Conservation (phyloP, 2,113 vertebrate genomes). For the Gallinago media region DNA sequence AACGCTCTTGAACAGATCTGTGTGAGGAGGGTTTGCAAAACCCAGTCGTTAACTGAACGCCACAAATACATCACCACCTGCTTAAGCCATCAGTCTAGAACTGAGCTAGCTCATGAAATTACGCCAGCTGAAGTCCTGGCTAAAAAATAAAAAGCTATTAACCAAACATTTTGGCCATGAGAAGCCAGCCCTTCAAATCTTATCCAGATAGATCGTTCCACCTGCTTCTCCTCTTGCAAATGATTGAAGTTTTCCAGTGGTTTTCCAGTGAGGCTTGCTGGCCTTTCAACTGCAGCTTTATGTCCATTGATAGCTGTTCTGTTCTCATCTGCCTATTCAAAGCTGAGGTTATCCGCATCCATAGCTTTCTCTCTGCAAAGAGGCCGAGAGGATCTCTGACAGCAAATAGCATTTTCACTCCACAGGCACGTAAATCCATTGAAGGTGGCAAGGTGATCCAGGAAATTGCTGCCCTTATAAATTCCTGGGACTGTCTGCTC, state of each 20-base stretch:
- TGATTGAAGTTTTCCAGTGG: not conserved
- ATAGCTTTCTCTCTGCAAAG: not conserved
- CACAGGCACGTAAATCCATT: not conserved
- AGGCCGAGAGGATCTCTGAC: not conserved
- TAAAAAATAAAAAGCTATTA: not conserved
- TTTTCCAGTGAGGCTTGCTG: not conserved
- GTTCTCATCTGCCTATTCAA: not conserved
- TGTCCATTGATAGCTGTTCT: not conserved
- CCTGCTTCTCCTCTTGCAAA: not conserved
- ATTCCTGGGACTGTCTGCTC: not conserved
- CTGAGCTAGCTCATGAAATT: not conserved
- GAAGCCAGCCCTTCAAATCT: not conserved
- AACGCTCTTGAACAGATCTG: not conserved
- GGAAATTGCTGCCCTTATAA: not conserved
- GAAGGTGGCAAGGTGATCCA: not conserved
- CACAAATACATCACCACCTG: conserved; percentile 26
- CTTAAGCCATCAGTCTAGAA: conserved; percentile 9
- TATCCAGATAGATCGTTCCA: not conserved
- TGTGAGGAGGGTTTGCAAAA: not conserved
- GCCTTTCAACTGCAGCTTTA: not conserved
- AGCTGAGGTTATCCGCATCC: not conserved
- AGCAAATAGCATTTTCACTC: not conserved
- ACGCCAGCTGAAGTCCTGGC: not conserved
- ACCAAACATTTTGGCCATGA: not conserved
- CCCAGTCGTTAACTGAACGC: not conserved